Evolutionary conservation across 1,140 invertebrate species (phyloP), one percentile per base, ranked within the genome.

Genomic region (Leptoteleia sp.): DNA sequence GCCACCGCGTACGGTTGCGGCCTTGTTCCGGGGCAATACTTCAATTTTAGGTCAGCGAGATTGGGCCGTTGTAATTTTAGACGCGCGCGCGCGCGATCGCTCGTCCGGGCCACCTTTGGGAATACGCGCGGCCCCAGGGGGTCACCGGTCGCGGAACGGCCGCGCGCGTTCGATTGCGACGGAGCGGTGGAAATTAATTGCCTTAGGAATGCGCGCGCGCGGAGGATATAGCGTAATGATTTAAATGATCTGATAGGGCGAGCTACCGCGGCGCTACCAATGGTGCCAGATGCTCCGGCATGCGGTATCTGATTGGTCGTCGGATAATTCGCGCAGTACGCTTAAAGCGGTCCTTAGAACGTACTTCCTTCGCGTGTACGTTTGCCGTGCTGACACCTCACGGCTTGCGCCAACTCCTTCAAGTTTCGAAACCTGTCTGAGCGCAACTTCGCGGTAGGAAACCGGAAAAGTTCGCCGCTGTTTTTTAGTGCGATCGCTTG

Each of bases 381-480:
- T 54, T 31, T 55, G 33, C 29, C 37, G 43, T 17, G 42, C 71
- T 45, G 57, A 68, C 65, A 72, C 77, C 77, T 79, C 61, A 61
- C 61, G 76, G 61, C 62, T 79, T 70, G 54, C 37, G 40, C 25
- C 64, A 71, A 76, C 70, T 76, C 71, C 57, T 79, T 70, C 59
- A 67, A 79, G 59, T 75, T 67, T 76, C 57, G 61, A 61, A 76
- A 79, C 77, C 77, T 76, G 77, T 67, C 71, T 59, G 15, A 52
- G 31, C 19, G 40, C 65, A 35, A 68, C 43, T 40, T 43, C 76
- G 27, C 57, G 4, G 47, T 55, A 47, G 70, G 65, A 79, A 79
- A 79, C 76, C 62, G 70, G 70, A 70, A 75, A 79, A 79, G 47
- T 79, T 73, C 22, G 40, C 38, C 33, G 33, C 27, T 15, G 33